Evolutionary conservation across 2,797 vertebrate species (phyloP).

Genomic region (Ataeniobius toweri): DNA sequence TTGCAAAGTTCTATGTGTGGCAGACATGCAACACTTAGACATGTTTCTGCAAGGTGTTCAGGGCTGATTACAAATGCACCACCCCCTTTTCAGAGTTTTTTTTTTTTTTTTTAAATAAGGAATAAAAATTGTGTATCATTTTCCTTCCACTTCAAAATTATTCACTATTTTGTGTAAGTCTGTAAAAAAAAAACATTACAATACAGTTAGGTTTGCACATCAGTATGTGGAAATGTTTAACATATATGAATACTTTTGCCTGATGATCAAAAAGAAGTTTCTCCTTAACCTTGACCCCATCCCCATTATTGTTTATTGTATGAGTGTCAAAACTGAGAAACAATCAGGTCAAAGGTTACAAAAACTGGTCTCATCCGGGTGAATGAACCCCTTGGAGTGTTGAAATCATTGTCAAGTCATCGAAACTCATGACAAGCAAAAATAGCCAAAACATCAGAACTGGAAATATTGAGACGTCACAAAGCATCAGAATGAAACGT

Average conservation of each 20-base stretch:
- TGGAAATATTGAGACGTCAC: slow-evolving; percentile 68
- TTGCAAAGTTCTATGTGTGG: too few species aligned
- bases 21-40: not conserved
- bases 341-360: slow-evolving; percentile 5
- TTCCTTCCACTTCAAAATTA: too few species aligned
- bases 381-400: slow-evolving; percentile 40
- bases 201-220: not conserved
- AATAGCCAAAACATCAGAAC: slow-evolving; percentile 25
- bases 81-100: too few species aligned
- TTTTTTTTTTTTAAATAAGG: too few species aligned
- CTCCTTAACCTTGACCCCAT: not conserved
- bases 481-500: slow-evolving; percentile 45
- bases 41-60: not conserved
- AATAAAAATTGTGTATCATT: too few species aligned
- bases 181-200: not conserved
- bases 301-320: not conserved
- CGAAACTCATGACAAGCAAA: slow-evolving; percentile 44
- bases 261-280: not conserved
- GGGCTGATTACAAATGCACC: not conserved
- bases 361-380: slow-evolving; percentile 36
- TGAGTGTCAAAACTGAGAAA: not conserved
- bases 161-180: too few species aligned
- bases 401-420: slow-evolving; percentile 46
- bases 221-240: not conserved
- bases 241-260: not conserved